Percentiles rank a stretch among this genome's conserved stretches.
Conservation (phyloP, 2,113 vertebrate species). For the Rutilus rutilus region DNA sequence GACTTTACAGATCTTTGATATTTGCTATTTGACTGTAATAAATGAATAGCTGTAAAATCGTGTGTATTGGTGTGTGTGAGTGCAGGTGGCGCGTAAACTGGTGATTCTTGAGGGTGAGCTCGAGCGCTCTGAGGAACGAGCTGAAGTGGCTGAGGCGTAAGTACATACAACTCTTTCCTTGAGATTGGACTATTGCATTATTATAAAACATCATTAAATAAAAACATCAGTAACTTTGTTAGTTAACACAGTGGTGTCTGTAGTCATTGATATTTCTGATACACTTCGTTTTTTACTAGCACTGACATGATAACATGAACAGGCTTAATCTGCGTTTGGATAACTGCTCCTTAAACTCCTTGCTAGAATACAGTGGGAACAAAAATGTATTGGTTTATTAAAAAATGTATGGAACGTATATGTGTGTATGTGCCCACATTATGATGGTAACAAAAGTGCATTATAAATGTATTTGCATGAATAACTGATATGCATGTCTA, state of each 20-base stretch:
- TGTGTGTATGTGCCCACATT: background rate
- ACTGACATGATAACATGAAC: background rate
- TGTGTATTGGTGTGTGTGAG: background rate
- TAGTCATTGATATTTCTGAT: background rate
- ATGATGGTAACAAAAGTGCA: background rate
- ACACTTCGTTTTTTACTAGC: background rate
- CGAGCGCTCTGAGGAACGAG: constrained; percentile 96
- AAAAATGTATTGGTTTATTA: background rate
- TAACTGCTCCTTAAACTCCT: background rate
- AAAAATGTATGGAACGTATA: background rate
- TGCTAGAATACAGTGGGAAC: background rate
- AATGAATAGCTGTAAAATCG: background rate
- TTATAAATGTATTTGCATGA: constrained; percentile 18
- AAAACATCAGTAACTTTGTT: background rate
- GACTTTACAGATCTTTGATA: background rate
- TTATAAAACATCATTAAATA: background rate
- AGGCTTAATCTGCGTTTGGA: background rate
- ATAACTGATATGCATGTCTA: constrained; percentile 41
- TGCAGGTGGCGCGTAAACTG: constrained; percentile 94
- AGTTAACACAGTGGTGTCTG: background rate
- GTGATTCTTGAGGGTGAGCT: constrained; percentile 96
- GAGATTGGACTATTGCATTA: background rate
- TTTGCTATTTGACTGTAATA: background rate
- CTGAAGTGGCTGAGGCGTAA: constrained; percentile 96
- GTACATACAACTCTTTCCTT: constrained; percentile 54